Conservation (phyloP, 2,797 vertebrate species). For the Philypnodon macrostomus region DNA sequence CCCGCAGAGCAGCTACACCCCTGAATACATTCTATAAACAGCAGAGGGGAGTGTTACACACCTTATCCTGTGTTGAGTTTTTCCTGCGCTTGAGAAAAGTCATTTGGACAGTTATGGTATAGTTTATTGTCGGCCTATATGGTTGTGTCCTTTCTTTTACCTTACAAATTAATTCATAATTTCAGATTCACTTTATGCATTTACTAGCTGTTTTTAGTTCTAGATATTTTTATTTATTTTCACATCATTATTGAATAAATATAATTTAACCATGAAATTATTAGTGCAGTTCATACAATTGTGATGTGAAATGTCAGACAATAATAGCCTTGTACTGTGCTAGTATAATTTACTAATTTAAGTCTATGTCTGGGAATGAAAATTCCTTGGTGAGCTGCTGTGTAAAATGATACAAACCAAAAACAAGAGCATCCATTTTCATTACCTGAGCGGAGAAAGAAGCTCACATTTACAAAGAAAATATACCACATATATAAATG, state of each 20-base stretch:
- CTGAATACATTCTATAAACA: constrained; percentile 21
- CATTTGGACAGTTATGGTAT: no score
- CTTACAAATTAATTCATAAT: no score
- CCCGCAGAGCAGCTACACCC: no score
- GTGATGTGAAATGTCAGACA: constrained; percentile 29
- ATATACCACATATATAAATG: constrained; percentile 57
- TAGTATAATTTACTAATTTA: constrained; percentile 50
- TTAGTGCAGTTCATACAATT: constrained; percentile 4
- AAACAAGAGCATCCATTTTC: constrained; percentile 66
- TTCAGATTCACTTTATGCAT: no score
- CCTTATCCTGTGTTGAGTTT: no score
- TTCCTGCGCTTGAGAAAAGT: no score
- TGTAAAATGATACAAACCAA: constrained; percentile 69
- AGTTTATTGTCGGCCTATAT: no score
- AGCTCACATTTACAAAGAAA: constrained; percentile 49
- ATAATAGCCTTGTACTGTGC: constrained; percentile 53
- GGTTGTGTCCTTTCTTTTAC: no score
- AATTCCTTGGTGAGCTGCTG: constrained; percentile 69
- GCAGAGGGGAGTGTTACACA: constrained; percentile 52
- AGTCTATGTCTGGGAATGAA: constrained; percentile 62
- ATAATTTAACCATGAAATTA: not conserved
- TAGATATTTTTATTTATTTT: not conserved
- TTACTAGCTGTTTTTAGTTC: no score
- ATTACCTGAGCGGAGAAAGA: constrained; percentile 35
- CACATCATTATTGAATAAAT: no score